A percentile compares a stretch with the other conserved stretches of the same genome.
phyloP scores from a whole-genome alignment of 1,140 invertebrate genomes.

The Schlechtendalia chinensis region DNA sequence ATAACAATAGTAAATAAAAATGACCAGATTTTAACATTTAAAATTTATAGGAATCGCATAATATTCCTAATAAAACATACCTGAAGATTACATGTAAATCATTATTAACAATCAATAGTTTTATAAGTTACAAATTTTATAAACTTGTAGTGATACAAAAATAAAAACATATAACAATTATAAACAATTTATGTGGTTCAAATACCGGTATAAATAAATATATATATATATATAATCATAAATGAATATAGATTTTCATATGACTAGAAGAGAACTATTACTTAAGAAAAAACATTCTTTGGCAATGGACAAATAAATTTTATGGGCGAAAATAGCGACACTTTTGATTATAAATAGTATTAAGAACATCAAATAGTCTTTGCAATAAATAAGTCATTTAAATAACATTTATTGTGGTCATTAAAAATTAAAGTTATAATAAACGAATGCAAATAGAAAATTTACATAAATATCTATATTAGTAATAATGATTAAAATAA shows the following conservation, averaged over 20 bases:
- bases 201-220: not conserved
- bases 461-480: too few species aligned
- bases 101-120: not conserved
- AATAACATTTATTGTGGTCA: too few species aligned
- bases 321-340: too few species aligned
- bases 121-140: not conserved
- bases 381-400: not conserved
- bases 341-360: too few species aligned
- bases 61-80: not conserved
- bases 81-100: not conserved
- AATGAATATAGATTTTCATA: not conserved
- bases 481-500: not conserved
- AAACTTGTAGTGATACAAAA: not conserved
- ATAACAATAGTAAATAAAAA: not conserved
- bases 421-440: too few species aligned
- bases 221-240: not conserved
- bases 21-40: not conserved
- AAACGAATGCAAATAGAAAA: too few species aligned
- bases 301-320: too few species aligned
- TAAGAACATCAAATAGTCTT: too few species aligned
- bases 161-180: not conserved
- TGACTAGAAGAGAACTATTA: conserved; percentile 2
- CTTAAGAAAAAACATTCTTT: not conserved
- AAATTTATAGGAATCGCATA: not conserved
- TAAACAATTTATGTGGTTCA: not conserved